phyloP scores from a whole-genome alignment of 2,888 invertebrate species.

The Dasypolia templi region DNA sequence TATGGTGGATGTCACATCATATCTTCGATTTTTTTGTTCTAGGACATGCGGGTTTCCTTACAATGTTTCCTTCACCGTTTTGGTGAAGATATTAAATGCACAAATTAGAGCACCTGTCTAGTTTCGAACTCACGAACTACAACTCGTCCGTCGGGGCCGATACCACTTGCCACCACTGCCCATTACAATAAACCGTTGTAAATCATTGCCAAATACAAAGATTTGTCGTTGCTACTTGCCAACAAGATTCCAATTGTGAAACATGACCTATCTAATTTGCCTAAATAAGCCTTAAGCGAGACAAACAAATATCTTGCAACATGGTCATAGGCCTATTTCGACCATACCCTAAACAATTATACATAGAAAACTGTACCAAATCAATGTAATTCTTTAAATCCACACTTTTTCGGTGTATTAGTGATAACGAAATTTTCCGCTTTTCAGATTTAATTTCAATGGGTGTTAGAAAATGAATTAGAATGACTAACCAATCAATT shows the following conservation, averaged over 20 bases:
- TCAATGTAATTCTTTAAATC: constrained; percentile 25
- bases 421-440: constrained; percentile 51
- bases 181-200: background rate
- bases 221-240: background rate
- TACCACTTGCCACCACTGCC: too few relatives aligned
- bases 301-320: constrained; percentile 37
- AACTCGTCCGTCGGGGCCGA: too few relatives aligned
- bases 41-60: too few relatives aligned
- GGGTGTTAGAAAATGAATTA: constrained; percentile 44
- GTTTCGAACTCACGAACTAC: too few relatives aligned
- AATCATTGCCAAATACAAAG: constrained; percentile 5
- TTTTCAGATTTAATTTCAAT: constrained; percentile 33
- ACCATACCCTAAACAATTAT: constrained; percentile 40
- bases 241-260: constrained; percentile 28
- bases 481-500: constrained; percentile 52
- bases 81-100: too few relatives aligned
- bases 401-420: constrained; percentile 30
- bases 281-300: constrained; percentile 14
- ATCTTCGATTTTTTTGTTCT: too few relatives aligned
- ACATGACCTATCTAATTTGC: constrained; percentile 25
- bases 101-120: too few relatives aligned
- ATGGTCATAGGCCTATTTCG: constrained; percentile 41
- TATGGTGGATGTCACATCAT: too few relatives aligned
- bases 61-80: too few relatives aligned
- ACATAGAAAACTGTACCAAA: constrained; percentile 36